Percentiles rank a stretch among this genome's conserved stretches.
phyloP scores from a whole-genome alignment of 2,888 invertebrate species.

The Acholoe squamosa region DNA sequence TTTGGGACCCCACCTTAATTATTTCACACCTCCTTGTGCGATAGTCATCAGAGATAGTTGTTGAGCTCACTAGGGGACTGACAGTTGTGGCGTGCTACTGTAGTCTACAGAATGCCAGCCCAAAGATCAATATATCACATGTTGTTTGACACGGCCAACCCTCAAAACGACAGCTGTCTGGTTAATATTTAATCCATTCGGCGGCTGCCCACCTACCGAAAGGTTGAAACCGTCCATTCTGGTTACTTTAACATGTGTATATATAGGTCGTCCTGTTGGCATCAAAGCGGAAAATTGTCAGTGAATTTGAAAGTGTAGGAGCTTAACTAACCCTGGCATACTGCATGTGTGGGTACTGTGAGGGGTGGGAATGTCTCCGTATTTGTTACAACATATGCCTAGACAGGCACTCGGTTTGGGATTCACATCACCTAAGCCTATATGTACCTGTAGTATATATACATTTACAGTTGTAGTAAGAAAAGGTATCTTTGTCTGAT shows the following conservation, averaged over 20 bases:
- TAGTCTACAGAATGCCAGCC: background rate
- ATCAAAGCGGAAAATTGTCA: slow-evolving; percentile 19
- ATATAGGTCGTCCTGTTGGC: background rate
- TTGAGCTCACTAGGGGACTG: background rate
- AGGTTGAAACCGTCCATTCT: slow-evolving; percentile 34
- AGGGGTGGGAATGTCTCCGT: no score
- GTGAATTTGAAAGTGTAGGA: background rate
- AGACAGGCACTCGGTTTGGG: no score
- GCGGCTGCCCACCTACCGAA: background rate
- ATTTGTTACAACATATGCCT: no score
- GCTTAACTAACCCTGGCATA: background rate
- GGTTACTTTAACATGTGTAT: slow-evolving; percentile 9
- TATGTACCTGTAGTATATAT: no score
- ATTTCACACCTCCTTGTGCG: slow-evolving; percentile 46
- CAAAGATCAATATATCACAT: slow-evolving; percentile 59
- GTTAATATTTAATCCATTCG: slow-evolving; percentile 46
- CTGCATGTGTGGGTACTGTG: no score
- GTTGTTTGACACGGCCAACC: slow-evolving; percentile 41
- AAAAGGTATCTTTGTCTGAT: no score
- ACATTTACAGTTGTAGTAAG: no score
- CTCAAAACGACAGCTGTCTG: slow-evolving; percentile 50
- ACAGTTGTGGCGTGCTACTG: slow-evolving; percentile 40
- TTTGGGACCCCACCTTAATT: slow-evolving; percentile 22
- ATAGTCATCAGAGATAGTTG: background rate
- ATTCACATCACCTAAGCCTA: no score